Conservation (phyloP, 1,140 invertebrate species). For the Drosophila prosaltans region DNA sequence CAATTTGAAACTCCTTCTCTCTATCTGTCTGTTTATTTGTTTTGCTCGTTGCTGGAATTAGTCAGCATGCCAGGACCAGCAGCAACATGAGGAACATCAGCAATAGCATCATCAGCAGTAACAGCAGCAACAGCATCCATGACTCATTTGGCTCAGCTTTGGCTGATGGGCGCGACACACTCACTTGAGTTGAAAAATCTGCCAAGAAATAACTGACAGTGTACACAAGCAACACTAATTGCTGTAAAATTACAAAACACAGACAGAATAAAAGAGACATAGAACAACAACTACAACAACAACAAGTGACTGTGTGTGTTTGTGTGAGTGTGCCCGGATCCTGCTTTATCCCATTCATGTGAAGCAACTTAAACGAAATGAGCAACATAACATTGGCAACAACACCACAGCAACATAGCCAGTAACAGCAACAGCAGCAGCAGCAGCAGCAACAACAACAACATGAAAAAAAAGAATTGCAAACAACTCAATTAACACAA, state of each 20-base stretch:
- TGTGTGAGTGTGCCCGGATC: slow-evolving; percentile 9
- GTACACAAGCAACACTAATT: slow-evolving; percentile 74
- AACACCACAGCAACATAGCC: slow-evolving; percentile 34
- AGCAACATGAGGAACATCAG: background rate
- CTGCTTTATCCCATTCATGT: slow-evolving; percentile 2
- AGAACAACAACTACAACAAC: slow-evolving; percentile 37
- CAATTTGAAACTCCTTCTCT: slow-evolving; percentile 33
- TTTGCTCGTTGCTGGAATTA: slow-evolving; percentile 34
- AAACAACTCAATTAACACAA: slow-evolving; percentile 74
- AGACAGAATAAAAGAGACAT: slow-evolving; percentile 27
- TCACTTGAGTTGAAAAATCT: slow-evolving; percentile 63
- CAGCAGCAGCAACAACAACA: slow-evolving; percentile 24
- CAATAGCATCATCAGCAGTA: slow-evolving; percentile 24
- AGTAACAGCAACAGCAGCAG: background rate
- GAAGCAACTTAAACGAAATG: slow-evolving; percentile 49
- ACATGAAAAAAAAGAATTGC: slow-evolving; percentile 47
- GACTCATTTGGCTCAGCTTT: slow-evolving; percentile 57
- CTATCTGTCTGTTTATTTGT: background rate
- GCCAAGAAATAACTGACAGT: slow-evolving; percentile 65
- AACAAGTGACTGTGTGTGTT: slow-evolving; percentile 23
- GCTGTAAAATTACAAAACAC: slow-evolving; percentile 66
- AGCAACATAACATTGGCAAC: slow-evolving; percentile 45
- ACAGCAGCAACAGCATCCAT: slow-evolving; percentile 39
- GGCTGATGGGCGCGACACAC: slow-evolving; percentile 49
- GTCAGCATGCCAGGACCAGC: slow-evolving; percentile 45